Evolutionary conservation across 2,888 invertebrate species (phyloP), one percentile per base, ranked within the genome.

Genomic region (Ferdinandea cuprea): DNA sequence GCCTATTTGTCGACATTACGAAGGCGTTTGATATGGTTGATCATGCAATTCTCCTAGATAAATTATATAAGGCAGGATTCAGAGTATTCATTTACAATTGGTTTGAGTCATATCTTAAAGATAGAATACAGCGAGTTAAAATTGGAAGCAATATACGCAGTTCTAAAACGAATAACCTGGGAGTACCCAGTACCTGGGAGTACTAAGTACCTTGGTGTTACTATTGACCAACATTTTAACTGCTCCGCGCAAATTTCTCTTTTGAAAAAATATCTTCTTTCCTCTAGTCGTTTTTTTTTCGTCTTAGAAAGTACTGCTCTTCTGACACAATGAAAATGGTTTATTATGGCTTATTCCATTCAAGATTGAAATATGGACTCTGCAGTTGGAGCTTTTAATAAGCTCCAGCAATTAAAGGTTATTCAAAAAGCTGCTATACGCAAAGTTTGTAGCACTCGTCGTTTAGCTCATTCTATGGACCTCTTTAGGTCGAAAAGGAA

Each of bases 81-180:
- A 11, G 21, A 30, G 59, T 44, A 21, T 42, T 59, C 59, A 59
- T 44, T 4, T 30, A n/a, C 7, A 44, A 59, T 7, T 59, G 59
- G 59, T 44, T 40, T 44, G 59, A 30, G 59, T 59, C 59, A 30
- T 59, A 59, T 44, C 59, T 59, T 59, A 30, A 44, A 28, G 30
- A 30, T 44, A 44, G 59, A 44, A 17, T 6, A 17, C 44, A 59
- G 3, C 8, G 19, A 11, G 19, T 58, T 3, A 58, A 58, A 42
- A 21, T 58, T 58, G 58, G 58, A 11, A 40, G 25, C 13, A 58
- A 11, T 40, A 19, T 25, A n/a, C 28, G 46, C 21, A 46, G 5
- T 35, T 35, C 35, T 11, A 54, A 54, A 35, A 35, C 32, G 8
- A 54, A 19, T 35, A 19, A 35, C 19, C 7, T 54, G 5, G 25